Percentiles rank a stretch among this genome's conserved stretches.
Evolutionary conservation across 2,113 vertebrate species (phyloP).

Genomic region (Xiphias gladius): DNA sequence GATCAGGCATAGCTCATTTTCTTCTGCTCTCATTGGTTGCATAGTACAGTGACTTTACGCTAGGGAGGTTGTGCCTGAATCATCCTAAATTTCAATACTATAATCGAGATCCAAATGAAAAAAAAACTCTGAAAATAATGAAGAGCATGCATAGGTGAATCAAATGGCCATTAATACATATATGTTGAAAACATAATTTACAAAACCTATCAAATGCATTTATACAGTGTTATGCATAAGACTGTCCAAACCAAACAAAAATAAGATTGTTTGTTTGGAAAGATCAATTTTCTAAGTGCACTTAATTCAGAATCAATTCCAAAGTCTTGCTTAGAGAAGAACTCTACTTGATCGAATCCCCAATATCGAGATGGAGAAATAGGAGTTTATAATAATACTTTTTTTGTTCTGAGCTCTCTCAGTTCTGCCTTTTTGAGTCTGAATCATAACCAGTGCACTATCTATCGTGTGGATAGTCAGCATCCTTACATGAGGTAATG

Average conservation of each 20-base stretch:
- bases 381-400: not conserved
- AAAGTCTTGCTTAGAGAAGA: not conserved
- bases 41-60: not conserved
- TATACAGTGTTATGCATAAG: not conserved
- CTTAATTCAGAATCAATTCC: constrained; percentile 24
- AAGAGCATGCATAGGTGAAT: not conserved
- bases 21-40: no score
- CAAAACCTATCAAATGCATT: not conserved
- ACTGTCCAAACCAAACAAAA: no score
- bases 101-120: not conserved
- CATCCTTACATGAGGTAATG: not conserved
- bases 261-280: not conserved
- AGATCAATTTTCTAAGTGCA: constrained; percentile 6
- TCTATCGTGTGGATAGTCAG: not conserved
- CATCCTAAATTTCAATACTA: not conserved
- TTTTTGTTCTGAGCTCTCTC: not conserved
- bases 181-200: not conserved
- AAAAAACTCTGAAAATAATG: constrained; percentile 7
- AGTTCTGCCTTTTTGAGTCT: not conserved
- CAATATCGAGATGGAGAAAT: not conserved
- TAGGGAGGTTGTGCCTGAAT: not conserved
- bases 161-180: not conserved
- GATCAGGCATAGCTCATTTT: not conserved
- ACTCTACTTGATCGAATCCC: not conserved
- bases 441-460: not conserved